phyloP scores from a whole-genome alignment of 2,113 vertebrate genomes.

The Glaucidium brasilianum region DNA sequence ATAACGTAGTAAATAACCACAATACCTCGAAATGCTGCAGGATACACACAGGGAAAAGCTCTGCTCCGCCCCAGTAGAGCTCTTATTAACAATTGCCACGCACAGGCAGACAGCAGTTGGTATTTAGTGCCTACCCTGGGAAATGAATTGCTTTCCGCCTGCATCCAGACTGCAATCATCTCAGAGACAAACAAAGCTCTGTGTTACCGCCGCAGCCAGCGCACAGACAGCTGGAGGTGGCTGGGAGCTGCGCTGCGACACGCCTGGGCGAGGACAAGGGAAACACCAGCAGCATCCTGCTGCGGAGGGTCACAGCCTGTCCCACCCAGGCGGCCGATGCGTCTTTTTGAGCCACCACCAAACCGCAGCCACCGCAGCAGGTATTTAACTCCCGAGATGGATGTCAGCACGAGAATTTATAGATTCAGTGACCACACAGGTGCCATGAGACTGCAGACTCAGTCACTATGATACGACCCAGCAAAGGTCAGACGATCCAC shows the following conservation, averaged over 20 bases:
- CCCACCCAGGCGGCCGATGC: neutral
- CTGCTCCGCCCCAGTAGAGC: neutral
- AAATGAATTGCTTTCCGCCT: neutral
- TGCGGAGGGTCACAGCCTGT: neutral
- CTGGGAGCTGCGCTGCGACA: neutral
- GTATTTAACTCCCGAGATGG: accelerated
- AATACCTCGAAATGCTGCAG: neutral
- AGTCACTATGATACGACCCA: neutral
- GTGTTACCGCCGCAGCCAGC: neutral
- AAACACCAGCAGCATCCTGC: neutral
- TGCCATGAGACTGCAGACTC: neutral
- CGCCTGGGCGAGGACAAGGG: neutral
- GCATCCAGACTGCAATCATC: neutral
- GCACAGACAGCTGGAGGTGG: neutral
- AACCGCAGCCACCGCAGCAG: neutral
- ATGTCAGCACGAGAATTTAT: neutral
- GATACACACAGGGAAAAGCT: neutral
- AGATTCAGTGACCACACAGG: neutral
- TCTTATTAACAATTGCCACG: neutral
- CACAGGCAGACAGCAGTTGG: neutral
- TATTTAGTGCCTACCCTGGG: neutral
- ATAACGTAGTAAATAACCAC: neutral
- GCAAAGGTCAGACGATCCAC: neutral
- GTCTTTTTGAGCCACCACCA: neutral
- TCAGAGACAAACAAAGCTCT: neutral